These are phyloP conservation scores for Dromococcyx pavoninus DNA, from an alignment of 2,797 vertebrate species.

Conservation along the genomic window DNA sequence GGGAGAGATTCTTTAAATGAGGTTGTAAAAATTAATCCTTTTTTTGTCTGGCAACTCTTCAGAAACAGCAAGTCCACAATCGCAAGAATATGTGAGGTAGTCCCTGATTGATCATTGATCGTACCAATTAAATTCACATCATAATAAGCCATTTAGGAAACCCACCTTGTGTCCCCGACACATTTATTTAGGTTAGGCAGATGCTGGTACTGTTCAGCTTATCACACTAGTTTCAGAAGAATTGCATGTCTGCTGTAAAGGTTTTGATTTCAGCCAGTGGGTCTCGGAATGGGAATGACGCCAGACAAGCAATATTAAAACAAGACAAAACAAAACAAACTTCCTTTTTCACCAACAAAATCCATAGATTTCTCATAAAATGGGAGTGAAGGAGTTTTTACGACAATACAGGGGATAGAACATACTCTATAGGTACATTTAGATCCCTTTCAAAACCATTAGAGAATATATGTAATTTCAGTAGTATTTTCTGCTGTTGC, in stretches of 20 bases:
- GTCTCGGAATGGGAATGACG: neutral
- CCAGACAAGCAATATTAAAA: neutral
- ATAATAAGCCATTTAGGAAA: neutral
- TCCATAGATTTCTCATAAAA: neutral
- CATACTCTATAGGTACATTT: neutral
- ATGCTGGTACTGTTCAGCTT: neutral
- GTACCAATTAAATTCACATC: neutral
- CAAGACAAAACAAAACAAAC: neutral
- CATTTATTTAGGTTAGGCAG: neutral
- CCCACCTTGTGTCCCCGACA: rapidly evolving
- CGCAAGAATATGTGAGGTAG: rapidly evolving
- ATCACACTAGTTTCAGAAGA: neutral
- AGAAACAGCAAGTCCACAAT: neutral
- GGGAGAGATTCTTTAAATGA: conserved; percentile 25
- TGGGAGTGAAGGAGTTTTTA: neutral
- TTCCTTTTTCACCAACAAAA: neutral
- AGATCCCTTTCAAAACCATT: neutral
- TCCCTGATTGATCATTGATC: neutral
- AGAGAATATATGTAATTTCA: conserved; percentile 6
- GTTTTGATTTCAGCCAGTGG: neutral
- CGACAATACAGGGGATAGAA: neutral
- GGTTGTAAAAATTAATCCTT: conserved; percentile 15
- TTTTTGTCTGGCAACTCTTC: conserved; percentile 32
- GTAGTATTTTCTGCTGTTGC: neutral
- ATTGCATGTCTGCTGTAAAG: neutral